Conservation (phyloP, 2,888 invertebrate species). For the Aproaerema taeniolella region DNA sequence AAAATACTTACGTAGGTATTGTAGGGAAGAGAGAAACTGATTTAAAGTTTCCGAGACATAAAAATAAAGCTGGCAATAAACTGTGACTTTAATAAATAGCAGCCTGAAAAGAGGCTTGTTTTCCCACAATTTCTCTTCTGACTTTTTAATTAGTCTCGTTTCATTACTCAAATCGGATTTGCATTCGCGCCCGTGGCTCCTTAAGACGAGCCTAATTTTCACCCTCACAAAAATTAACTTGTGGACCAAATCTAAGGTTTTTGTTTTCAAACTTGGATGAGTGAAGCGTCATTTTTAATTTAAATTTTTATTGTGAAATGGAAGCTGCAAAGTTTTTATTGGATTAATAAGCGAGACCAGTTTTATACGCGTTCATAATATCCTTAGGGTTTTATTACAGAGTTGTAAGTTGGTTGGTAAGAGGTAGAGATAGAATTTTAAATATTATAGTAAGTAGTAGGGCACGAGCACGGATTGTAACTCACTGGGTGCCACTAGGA, state of each 20-base stretch:
- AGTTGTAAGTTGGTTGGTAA: too few species aligned
- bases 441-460: too few species aligned
- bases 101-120: conserved; percentile 39
- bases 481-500: too few species aligned
- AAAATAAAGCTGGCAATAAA: conserved; percentile 10
- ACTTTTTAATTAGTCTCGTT: conserved; percentile 62
- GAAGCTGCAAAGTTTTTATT: too few species aligned
- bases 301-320: too few species aligned
- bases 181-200: conserved; percentile 53
- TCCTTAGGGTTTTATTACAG: too few species aligned
- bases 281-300: conserved; percentile 29
- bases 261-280: conserved; percentile 28
- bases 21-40: neutral
- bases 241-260: conserved; percentile 31
- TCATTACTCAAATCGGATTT: conserved; percentile 67
- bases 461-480: too few species aligned
- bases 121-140: conserved; percentile 45
- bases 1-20: too few species aligned
- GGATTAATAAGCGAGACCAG: too few species aligned
- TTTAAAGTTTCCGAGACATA: neutral
- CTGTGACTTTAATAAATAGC: conserved; percentile 34
- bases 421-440: too few species aligned
- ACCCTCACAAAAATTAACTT: conserved; percentile 34
- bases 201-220: conserved; percentile 50
- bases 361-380: too few species aligned